Conservation (phyloP, 2,888 invertebrate genomes). For the Strigamia transsilvanica region DNA sequence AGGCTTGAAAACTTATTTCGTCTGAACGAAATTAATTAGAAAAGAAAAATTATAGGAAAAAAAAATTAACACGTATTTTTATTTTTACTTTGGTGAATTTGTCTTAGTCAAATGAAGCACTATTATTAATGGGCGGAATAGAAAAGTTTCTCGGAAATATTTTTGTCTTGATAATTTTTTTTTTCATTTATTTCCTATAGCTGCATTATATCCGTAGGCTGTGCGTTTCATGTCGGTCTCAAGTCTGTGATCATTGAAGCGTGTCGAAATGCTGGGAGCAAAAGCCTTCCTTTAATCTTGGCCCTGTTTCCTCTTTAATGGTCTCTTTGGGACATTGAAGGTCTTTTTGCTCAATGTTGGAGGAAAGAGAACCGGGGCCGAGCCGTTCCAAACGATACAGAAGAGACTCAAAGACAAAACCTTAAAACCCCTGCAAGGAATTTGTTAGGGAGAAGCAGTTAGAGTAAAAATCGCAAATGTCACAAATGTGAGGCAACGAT, state of each 20-base stretch:
- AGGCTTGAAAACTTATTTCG: neutral
- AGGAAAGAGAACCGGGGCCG: conserved; percentile 28
- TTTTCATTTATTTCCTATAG: conserved; percentile 44
- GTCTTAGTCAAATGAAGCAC: conserved; percentile 17
- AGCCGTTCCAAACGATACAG: conserved; percentile 32
- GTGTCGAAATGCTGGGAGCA: conserved; percentile 45
- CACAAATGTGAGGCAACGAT: conserved; percentile 5
- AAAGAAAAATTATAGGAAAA: too few species aligned
- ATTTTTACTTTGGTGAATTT: neutral
- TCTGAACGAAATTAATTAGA: neutral
- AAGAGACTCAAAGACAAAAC: conserved; percentile 40
- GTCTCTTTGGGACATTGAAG: conserved; percentile 47
- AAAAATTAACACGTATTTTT: too few species aligned
- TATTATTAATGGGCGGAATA: conserved; percentile 31
- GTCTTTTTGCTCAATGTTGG: conserved; percentile 38
- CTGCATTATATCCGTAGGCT: conserved; percentile 47
- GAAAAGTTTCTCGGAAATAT: conserved; percentile 45
- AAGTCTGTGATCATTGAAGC: conserved; percentile 49
- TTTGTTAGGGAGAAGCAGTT: conserved; percentile 47
- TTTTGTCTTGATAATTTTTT: conserved; percentile 36
- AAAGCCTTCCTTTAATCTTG: conserved; percentile 49
- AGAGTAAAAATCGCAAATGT: conserved; percentile 44
- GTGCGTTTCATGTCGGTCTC: conserved; percentile 42
- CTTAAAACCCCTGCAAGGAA: conserved; percentile 41
- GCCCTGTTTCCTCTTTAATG: conserved; percentile 49